phyloP scores from a whole-genome alignment of 1,140 invertebrate genomes.

The Polypedilum pembai region DNA sequence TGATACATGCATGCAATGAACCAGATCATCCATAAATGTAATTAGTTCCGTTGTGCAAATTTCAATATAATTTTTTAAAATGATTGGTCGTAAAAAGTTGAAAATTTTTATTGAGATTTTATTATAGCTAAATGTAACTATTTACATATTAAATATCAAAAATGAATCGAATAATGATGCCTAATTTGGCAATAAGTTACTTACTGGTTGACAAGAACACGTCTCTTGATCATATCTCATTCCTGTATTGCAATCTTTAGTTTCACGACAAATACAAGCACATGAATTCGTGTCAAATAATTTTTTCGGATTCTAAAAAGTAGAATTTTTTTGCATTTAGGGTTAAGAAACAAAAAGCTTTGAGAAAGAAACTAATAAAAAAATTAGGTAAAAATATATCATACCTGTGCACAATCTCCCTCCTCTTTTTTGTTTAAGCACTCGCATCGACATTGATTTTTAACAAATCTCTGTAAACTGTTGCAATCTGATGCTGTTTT shows the following conservation, averaged over 20 bases:
- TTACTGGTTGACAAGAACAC: conserved; percentile 48
- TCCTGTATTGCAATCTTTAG: conserved; percentile 51
- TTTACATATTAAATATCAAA: too few relatives aligned
- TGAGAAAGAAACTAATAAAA: conserved; percentile 30
- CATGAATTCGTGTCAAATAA: conserved; percentile 54
- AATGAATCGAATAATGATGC: background rate
- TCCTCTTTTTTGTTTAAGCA: conserved; percentile 54
- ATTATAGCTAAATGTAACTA: too few relatives aligned
- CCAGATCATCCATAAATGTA: too few relatives aligned
- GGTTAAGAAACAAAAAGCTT: background rate
- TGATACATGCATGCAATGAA: background rate
- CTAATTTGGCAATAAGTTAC: background rate
- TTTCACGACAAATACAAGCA: conserved; percentile 50
- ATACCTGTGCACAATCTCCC: conserved; percentile 47
- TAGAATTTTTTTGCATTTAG: background rate
- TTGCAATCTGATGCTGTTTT: conserved; percentile 54
- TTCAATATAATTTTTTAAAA: too few relatives aligned
- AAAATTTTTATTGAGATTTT: too few relatives aligned
- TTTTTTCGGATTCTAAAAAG: conserved; percentile 43
- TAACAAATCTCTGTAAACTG: conserved; percentile 49
- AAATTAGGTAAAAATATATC: conserved; percentile 33
- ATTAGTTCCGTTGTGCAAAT: too few relatives aligned
- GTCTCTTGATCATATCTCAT: conserved; percentile 50
- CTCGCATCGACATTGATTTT: conserved; percentile 50
- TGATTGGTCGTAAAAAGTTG: too few relatives aligned